A percentile compares a stretch with the other conserved stretches of the same genome.
Evolutionary conservation across 2,113 vertebrate species (phyloP).

Genomic region (Pedionomus torquatus): DNA sequence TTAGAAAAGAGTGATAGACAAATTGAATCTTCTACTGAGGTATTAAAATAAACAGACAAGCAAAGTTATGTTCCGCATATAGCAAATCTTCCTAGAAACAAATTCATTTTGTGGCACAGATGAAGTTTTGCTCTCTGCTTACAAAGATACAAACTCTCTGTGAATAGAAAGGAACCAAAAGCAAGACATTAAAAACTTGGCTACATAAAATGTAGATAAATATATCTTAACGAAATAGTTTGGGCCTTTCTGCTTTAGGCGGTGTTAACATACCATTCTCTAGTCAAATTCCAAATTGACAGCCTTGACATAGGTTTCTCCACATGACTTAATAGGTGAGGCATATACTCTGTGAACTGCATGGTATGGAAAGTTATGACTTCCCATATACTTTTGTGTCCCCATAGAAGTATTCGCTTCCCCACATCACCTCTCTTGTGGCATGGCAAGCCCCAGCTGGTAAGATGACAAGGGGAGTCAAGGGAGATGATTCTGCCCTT

Average conservation of each 20-base stretch:
- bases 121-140: neutral
- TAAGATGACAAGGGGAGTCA: neutral
- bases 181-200: neutral
- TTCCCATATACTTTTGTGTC: neutral
- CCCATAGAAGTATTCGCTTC: neutral
- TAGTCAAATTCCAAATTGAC: neutral
- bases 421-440: neutral
- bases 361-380: neutral
- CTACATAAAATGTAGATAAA: neutral
- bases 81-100: neutral
- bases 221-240: neutral
- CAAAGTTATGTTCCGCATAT: neutral
- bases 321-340: neutral
- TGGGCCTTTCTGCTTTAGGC: neutral
- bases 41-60: neutral
- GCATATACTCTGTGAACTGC: neutral
- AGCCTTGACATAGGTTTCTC: neutral
- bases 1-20: neutral
- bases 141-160: neutral
- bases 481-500: neutral
- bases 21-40: neutral
- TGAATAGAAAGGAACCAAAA: neutral
- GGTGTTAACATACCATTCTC: neutral
- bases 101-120: neutral
- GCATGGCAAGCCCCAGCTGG: neutral